Evolutionary conservation across 2,113 vertebrate species (phyloP).

Genomic region (Plotosus lineatus): DNA sequence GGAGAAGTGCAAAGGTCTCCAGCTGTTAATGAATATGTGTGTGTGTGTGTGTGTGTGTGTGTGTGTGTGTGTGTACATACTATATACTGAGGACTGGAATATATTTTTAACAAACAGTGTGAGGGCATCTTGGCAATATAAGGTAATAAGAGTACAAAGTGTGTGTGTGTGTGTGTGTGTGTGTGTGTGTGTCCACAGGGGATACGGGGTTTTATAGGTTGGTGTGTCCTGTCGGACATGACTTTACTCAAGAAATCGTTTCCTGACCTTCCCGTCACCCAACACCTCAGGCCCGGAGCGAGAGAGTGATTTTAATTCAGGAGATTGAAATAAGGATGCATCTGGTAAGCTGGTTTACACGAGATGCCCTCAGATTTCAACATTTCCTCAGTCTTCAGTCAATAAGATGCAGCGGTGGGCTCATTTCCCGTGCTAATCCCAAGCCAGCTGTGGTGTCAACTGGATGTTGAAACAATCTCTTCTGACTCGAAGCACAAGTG

Average conservation of each 20-base stretch:
- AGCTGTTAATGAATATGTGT: too few relatives aligned
- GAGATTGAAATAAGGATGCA: conserved; percentile 10
- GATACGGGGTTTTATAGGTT: conserved; percentile 47
- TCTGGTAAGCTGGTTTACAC: conserved; percentile 15
- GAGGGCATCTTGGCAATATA: too few relatives aligned
- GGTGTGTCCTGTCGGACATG: conserved; percentile 48
- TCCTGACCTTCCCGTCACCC: conserved; percentile 40
- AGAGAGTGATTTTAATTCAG: conserved; percentile 10
- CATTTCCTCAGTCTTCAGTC: conserved; percentile 14
- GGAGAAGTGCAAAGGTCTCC: conserved; percentile 36
- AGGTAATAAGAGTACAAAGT: too few relatives aligned
- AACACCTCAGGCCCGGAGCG: background rate
- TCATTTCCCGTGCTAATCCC: conserved; percentile 16
- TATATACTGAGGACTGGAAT: too few relatives aligned
- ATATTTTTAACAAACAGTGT: too few relatives aligned
- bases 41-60: conserved; percentile 6
- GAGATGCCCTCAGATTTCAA: conserved; percentile 16
- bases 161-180: conserved; percentile 6
- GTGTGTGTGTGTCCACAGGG: conserved; percentile 29
- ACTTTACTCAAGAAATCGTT: conserved; percentile 38
- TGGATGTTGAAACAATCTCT: background rate
- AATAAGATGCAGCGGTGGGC: background rate
- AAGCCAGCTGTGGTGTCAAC: background rate
- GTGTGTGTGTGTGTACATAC: conserved; percentile 29
- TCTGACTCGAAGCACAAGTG: background rate